Evolutionary conservation across 2,888 invertebrate genomes (phyloP), one percentile per base, ranked within the genome.

Genomic region (Heliothis peltigera): DNA sequence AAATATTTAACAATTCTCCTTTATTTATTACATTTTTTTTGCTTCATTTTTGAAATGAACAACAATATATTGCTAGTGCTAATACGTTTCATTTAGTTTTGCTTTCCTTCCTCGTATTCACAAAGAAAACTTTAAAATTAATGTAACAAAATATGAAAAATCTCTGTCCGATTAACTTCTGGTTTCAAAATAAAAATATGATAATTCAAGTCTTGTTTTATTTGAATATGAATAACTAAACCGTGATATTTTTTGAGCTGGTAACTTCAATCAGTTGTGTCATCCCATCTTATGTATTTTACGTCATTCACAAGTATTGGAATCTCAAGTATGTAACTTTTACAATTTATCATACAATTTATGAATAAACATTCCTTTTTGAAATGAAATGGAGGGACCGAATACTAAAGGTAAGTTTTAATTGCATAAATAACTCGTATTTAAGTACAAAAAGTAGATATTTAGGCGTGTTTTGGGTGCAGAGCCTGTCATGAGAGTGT

Each of bases 361-460:
- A 77, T 80, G 72, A 81, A 75, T 81, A 79, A 69, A 64, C 59
- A 74, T 78, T 62, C 51, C 59, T 83, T 85, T 73, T 87, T 89
- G 91, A 87, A 87, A 93, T 92, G 91, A 92, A 90, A 94, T 94
- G 94, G 94, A 94, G 87, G 88, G 81, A 84, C 78, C 86, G 76
- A 89, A 88, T 75, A 63, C 63, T 76, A 92, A 90, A 87, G 91
- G 94, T 92, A 82, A 84, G 86, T 82, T 55, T 55, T 44, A 8
- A 42, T 48, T 35, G 52, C n/a, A 0, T 2, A 44, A 56, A 32
- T 51, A 39, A 53, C 6, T 1, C 15, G 1, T 39, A 69, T 54
- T 44, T 12, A 12, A 46, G 28, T 32, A 46, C 42, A 49, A 58
- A 42, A 51, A 44, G 8, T n/a, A 4, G 62, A 48, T 62, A 71